These are phyloP conservation scores for Esox niger DNA, from an alignment of 2,113 vertebrate species.

Conservation along the genomic window DNA sequence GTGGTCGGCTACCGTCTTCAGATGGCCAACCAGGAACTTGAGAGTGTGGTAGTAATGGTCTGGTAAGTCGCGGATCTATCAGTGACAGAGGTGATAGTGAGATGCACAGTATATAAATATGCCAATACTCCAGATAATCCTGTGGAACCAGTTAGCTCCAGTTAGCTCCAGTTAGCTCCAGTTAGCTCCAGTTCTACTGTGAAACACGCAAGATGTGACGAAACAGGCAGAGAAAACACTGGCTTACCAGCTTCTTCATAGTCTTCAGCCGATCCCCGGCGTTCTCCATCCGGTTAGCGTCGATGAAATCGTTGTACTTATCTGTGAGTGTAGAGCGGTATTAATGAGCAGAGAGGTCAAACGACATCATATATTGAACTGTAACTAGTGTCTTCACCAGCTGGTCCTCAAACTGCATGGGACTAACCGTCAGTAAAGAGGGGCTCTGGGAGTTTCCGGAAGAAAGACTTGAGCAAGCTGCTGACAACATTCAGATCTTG, in stretches of 20 bases:
- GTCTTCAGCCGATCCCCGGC: slow-evolving; percentile 89
- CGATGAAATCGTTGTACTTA: slow-evolving; percentile 96
- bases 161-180: too few species aligned
- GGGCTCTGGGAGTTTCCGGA: slow-evolving; percentile 93
- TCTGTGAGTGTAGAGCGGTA: slow-evolving; percentile 63
- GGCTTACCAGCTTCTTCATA: slow-evolving; percentile 86
- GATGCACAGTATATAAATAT: too few species aligned
- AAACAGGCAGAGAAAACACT: not conserved
- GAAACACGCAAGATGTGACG: not conserved
- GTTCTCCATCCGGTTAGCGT: slow-evolving; percentile 90
- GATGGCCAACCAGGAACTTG: slow-evolving; percentile 89
- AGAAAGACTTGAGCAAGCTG: slow-evolving; percentile 96
- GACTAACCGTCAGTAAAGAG: slow-evolving; percentile 94
- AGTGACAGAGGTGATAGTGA: not conserved
- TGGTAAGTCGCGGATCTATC: slow-evolving; percentile 89
- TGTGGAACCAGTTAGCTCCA: not conserved
- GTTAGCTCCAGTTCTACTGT: not conserved
- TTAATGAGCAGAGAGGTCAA: not conserved
- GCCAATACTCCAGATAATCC: slow-evolving; percentile 18
- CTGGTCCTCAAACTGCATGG: not conserved
- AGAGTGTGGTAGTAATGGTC: slow-evolving; percentile 92
- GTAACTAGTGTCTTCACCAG: not conserved
- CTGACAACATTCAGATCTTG: slow-evolving; percentile 97
- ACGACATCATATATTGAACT: not conserved
- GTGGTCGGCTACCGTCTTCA: slow-evolving; percentile 92